Percentiles rank a stretch among this genome's conserved stretches.
These are phyloP conservation scores for fruit fly (Drosophila melanogaster) DNA, from an alignment of 1,140 invertebrate species.

Conservation along the genomic window Release_6_plus_ISO1_MT NT_037436.4:20820001-20820500, in stretches of 20 bases:
- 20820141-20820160: slow-evolving; percentile 33
- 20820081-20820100: slow-evolving; percentile 32
- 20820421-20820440: slow-evolving; percentile 19
- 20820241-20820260: slow-evolving; percentile 81
- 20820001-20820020: slow-evolving; percentile 79
- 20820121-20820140: slow-evolving; percentile 50
- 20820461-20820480: slow-evolving; percentile 65
- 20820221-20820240: slow-evolving; percentile 30
- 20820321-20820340: slow-evolving; percentile 38
- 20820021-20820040: slow-evolving; percentile 52
- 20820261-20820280: slow-evolving; percentile 68
- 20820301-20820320: slow-evolving; percentile 34
- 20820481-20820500: slow-evolving; percentile 55
- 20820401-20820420: slow-evolving; percentile 26
- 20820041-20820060: slow-evolving; percentile 59
- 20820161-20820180: slow-evolving; percentile 68
- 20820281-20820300: slow-evolving; percentile 17
- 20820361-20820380: slow-evolving; percentile 17
- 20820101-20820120: slow-evolving; percentile 65
- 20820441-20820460: slow-evolving; percentile 45
- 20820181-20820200: slow-evolving; percentile 59
- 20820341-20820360: slow-evolving; percentile 38
- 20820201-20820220: background rate
- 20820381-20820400: slow-evolving; percentile 29
- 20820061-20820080: slow-evolving; percentile 4